Evolutionary conservation across 2,113 vertebrate genomes (phyloP), one percentile per base, ranked within the genome.

Genomic region (Phaetusa simplex): DNA sequence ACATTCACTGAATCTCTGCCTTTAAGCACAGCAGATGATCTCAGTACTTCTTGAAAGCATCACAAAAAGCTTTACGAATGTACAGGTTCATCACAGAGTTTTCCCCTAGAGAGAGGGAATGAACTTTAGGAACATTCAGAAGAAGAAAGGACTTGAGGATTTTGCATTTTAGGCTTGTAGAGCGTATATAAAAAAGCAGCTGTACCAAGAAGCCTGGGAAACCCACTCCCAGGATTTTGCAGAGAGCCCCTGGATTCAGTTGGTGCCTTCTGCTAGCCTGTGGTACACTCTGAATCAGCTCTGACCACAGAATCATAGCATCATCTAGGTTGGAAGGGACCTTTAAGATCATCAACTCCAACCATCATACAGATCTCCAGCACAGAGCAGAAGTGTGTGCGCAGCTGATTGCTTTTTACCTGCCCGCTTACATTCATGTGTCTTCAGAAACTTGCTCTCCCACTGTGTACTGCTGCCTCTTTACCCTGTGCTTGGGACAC

Each of bases 371-470:
- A 73, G 69, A 89, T 36, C 5, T 29, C 17, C 45, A 66, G 30
- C 15, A 70, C 70, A 86, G 21, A 62, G 21, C 56, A 88, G 53
- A 47, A 71, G 5, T 0, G 1, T 30, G 27, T 49, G 27, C 1
- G 2, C 34, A 85, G 62, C 21, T 79, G 50, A 21, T 34, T 61
- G 38, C 12, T 89, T 84, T 62, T 65, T 34, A 73, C 38, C 38
- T 84, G 84, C 18, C n/a, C 12, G 0, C 34, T 76, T 49, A 53
- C 9, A 26, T 38, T 50, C 0, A 0, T 36, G 1, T 70, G 26
- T 94, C 38, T 85, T 65, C 52, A 50, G 45, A 58, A 66, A 42
- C 14, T 3, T 59, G 21, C 45, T 81, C 38, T 61, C n/a, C 9
- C 5, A 3, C 49, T 27, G 17, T 16, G 61, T 34, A 5, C 14